phyloP scores from a whole-genome alignment of 2,113 vertebrate genomes.

The Astur gentilis region DNA sequence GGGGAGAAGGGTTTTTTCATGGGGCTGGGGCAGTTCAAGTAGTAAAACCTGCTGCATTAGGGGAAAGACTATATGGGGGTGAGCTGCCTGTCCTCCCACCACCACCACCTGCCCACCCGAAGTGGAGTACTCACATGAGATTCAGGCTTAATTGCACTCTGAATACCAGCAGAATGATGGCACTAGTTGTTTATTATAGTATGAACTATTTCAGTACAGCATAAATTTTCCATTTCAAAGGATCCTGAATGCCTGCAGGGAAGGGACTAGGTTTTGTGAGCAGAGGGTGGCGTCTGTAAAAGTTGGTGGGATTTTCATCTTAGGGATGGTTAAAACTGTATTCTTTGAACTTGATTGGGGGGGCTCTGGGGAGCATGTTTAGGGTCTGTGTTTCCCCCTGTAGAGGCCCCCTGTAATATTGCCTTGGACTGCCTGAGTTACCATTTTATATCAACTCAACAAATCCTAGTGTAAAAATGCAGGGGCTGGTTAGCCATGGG shows the following conservation, averaged over 20 bases:
- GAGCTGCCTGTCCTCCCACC: background rate
- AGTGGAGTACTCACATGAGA: background rate
- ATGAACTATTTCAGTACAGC: conserved; percentile 22
- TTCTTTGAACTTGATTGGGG: background rate
- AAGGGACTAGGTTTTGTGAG: background rate
- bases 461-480: background rate
- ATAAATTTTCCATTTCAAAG: conserved; percentile 49
- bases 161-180: conserved; percentile 18
- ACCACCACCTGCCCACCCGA: background rate
- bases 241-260: background rate
- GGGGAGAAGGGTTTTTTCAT: background rate
- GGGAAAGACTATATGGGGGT: background rate
- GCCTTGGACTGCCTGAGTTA: background rate
- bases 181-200: conserved; percentile 31
- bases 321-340: background rate
- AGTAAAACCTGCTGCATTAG: background rate
- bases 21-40: background rate
- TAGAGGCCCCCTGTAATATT: background rate
- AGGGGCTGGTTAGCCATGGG: background rate
- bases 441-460: background rate
- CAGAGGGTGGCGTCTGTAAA: background rate
- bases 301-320: background rate
- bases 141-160: background rate
- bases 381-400: background rate
- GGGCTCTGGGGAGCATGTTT: background rate